Conservation (phyloP, 2,888 invertebrate species). For the Stenchaetothrips biformis region DNA sequence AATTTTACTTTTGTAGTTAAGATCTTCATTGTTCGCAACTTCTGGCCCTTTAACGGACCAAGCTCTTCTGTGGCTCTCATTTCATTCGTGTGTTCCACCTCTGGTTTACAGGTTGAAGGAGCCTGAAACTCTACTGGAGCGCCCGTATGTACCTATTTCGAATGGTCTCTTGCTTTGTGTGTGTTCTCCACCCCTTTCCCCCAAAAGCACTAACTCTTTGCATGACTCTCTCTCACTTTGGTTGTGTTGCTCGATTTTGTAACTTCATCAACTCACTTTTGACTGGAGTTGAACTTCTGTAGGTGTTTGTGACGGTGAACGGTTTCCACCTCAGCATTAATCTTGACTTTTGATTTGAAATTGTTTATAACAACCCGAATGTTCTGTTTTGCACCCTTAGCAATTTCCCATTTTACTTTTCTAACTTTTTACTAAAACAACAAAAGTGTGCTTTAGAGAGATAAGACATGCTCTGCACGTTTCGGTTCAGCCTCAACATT, state of each 20-base stretch:
- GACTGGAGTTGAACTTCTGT: neutral
- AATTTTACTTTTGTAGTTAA: neutral
- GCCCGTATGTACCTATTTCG: constrained; percentile 30
- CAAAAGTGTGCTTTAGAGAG: no score
- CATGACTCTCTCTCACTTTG: constrained; percentile 2
- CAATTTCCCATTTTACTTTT: no score
- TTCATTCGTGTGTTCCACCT: constrained; percentile 26
- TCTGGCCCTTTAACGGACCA: neutral
- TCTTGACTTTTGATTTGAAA: neutral
- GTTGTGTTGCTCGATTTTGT: neutral
- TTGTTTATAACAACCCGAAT: neutral
- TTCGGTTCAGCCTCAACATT: no score
- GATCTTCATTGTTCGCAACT: neutral
- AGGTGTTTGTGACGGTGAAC: neutral
- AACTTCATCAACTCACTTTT: neutral
- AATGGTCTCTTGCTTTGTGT: neutral
- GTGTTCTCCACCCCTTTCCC: neutral
- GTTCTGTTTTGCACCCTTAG: no score
- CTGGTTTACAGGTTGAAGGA: constrained; percentile 31
- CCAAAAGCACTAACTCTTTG: constrained; percentile 19
- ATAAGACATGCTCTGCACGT: no score
- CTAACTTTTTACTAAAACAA: no score
- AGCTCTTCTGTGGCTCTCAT: constrained; percentile 2
- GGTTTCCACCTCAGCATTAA: neutral
- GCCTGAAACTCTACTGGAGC: constrained; percentile 30